Base-by-base conservation (phyloP, 2,888 invertebrate species). In the Drosophila austrosaltans region DNA sequence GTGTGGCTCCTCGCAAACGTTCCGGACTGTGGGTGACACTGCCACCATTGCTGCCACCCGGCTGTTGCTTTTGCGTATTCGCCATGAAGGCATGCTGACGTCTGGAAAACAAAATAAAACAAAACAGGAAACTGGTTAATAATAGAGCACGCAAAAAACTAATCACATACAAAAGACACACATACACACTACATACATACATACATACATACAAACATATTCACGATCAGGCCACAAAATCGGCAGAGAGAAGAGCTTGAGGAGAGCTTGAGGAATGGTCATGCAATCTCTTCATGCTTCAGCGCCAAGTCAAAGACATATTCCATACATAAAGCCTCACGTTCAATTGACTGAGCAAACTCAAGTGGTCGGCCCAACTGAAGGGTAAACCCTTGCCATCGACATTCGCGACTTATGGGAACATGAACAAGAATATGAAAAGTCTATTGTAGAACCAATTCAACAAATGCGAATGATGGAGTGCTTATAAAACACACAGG, bases 61-160 rank as follows among this genome's bases (percentile, higher is more conserved):
- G 83, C 63, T 87, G 87, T 66, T 89, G 84, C 65, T 85, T 85
- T 75, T 86, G 86, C 69, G 88, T 80, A 67, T 81, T 76, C 64
- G 82, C 82, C 88, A 90, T 89, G 76, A 93, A 92, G 71, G 93
- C 92, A 93, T 95, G 95, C 93, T 95, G 95, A 91, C 95, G 95
- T 94, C 95, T 95, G 93, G 68, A 91, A 92, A 80, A 20, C 68
- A 40, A 69, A 75, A 70, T 42, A 58, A 64, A 57, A 48, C 5
- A 62, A 42, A 66, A 78, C 76, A 69, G 79, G 75, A 80, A 82
- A 63, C 70, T 56, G 53, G 57, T 68, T 82, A 77, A 85, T 80
- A 76, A 82, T 74, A 80, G 61, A 59, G 83, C 86, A 85, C 83
- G 76, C 83, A 78, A 79, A 66, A 71, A 79, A 63, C 72, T 75